Conservation (phyloP, 2,113 vertebrate species). For the Budorcas taxicolor region DNA sequence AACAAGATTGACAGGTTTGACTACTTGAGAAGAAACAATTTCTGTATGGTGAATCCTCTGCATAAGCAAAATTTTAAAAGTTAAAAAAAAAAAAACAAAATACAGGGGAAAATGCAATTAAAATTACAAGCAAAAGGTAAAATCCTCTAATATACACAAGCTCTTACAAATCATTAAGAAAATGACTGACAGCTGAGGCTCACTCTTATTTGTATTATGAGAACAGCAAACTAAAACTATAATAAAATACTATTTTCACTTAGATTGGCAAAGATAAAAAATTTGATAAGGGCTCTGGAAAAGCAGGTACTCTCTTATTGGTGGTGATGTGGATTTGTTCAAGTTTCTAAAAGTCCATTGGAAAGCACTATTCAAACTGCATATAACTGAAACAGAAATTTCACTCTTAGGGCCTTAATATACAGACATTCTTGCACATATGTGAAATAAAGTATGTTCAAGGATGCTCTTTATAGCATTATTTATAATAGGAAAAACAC, state of each 20-base stretch:
- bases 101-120: not conserved
- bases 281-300: not conserved
- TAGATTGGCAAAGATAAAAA: not conserved
- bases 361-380: not conserved
- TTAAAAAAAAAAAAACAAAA: not conserved
- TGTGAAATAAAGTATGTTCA: not conserved
- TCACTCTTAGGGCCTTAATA: not conserved
- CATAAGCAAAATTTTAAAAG: not conserved
- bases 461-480: not conserved
- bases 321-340: not conserved
- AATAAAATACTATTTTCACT: not conserved
- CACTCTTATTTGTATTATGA: not conserved
- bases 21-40: not conserved
- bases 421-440: not conserved
- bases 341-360: not conserved
- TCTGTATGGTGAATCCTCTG: not conserved
- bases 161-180: not conserved
- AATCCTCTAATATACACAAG: not conserved
- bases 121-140: not conserved
- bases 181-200: not conserved
- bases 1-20: not conserved
- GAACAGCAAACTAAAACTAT: not conserved
- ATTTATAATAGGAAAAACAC: not conserved
- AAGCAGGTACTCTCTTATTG: not conserved
- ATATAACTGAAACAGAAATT: not conserved